Evolutionary conservation across 2,113 vertebrate species (phyloP), one percentile per base, ranked within the genome.

Genomic region (Nipponia nippon): DNA sequence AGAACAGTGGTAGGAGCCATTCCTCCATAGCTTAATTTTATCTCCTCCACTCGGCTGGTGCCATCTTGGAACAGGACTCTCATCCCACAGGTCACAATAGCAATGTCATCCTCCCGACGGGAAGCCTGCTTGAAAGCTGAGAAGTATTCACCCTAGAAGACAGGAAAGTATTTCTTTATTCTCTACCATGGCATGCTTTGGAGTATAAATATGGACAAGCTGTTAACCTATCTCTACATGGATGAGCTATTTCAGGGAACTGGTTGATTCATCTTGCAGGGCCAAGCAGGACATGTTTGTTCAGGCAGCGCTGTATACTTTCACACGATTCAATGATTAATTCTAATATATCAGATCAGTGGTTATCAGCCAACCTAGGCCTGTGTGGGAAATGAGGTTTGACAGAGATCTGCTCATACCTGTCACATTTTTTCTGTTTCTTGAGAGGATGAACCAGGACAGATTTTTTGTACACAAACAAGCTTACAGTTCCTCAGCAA

Each of bases 21-120:
- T 71, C 99, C 99, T 5, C 99, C 99, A 9, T 98, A 99, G 95
- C 99, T 99, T 36, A 99, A 95, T 62, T 96, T 98, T 88, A 99
- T 92, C 73, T 99, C 98, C 90, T 99, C 80, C 7, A 99, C 98
- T 3, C 71, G 62, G 7, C 52, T 81, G 2, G 98, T 98, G 17
- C 97, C 98, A 0, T 98, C 97, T 14, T 97, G 67, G 93, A 99
- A 99, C 6, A 97, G 90, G 50, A 99, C 98, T 70, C 98, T 99
- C 99, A 99, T 99, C 14, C 99, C 99, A 2, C 98, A 98, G 11
- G 99, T 99, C 69, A 99, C 99, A 32, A 99, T 99, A 75, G 99
- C 99, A 89, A 99, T 99, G 97, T 99, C 99, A 58, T 99, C 99
- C 93, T 99, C 99, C 22, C 99, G 98, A 11, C 99, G 98, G 23